These are phyloP conservation scores for Stictonetta naevosa DNA, from an alignment of 2,113 vertebrate genomes.

Conservation along the genomic window DNA sequence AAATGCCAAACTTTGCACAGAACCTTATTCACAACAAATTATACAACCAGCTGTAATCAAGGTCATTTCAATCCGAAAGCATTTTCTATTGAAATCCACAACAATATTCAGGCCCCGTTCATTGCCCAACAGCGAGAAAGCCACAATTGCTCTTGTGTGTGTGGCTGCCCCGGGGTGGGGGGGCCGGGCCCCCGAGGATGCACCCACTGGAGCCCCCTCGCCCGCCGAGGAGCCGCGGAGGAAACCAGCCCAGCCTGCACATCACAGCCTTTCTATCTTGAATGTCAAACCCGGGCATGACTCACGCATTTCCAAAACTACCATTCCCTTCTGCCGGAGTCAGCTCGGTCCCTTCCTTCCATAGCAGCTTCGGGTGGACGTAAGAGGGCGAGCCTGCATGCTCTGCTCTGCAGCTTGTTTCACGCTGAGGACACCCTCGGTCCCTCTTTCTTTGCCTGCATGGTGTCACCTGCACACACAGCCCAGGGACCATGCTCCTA, in stretches of 20 bases:
- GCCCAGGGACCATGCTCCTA: fast-evolving
- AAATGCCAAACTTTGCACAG: constrained; percentile 17
- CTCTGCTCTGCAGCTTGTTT: neutral
- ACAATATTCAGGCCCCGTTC: neutral
- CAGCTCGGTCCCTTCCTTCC: neutral
- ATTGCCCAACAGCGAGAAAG: neutral
- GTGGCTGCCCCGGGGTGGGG: neutral
- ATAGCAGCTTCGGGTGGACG: fast-evolving
- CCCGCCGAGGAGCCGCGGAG: fast-evolving
- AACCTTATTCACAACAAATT: constrained; percentile 19
- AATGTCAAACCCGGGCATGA: neutral
- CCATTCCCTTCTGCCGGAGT: fast-evolving
- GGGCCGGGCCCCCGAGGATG: fast-evolving
- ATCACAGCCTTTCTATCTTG: neutral
- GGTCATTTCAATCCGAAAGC: constrained; percentile 4
- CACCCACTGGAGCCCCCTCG: neutral
- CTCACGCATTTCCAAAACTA: neutral
- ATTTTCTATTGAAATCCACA: constrained; percentile 40
- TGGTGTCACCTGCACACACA: neutral
- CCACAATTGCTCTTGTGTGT: constrained; percentile 1
- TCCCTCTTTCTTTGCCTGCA: neutral
- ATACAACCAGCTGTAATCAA: neutral
- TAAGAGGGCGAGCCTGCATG: fast-evolving
- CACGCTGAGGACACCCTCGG: neutral
- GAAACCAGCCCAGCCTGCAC: neutral